phyloP scores from a whole-genome alignment of 2,797 vertebrate species.

The Kryptopterus vitreolus region DNA sequence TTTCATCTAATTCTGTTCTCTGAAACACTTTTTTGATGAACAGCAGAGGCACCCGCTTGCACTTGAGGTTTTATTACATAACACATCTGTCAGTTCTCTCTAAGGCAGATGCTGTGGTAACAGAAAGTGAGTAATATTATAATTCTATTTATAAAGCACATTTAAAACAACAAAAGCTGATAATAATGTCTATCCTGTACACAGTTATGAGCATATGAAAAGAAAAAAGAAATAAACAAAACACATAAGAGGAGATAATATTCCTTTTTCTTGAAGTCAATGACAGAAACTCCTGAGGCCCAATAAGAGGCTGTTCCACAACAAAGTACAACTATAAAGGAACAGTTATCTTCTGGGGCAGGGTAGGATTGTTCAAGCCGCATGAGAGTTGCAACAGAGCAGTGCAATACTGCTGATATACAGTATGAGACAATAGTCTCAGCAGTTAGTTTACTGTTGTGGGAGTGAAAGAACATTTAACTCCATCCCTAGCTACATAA shows the following conservation, averaged over 20 bases:
- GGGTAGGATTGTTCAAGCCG: not conserved
- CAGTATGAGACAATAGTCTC: constrained; percentile 3
- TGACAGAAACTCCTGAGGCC: not conserved
- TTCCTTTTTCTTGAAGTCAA: not conserved
- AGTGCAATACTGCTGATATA: constrained; percentile 18
- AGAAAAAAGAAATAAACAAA: not conserved
- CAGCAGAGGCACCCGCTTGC: constrained; percentile 6
- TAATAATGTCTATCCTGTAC: not conserved
- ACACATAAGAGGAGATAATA: not conserved
- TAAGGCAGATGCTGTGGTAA: not conserved
- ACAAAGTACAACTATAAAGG: not conserved
- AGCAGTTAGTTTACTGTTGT: not conserved
- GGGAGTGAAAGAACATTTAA: not conserved
- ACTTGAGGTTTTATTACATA: constrained; percentile 29
- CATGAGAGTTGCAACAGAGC: not conserved
- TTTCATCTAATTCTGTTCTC: constrained; percentile 4
- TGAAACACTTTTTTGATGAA: constrained; percentile 7
- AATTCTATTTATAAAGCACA: constrained; percentile 3
- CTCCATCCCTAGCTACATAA: not conserved
- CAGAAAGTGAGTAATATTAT: constrained; percentile 10
- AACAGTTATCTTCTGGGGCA: not conserved
- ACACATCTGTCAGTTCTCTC: not conserved
- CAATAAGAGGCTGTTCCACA: not conserved
- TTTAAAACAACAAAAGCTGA: not conserved
- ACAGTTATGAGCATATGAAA: not conserved